Conservation (phyloP, 2,888 invertebrate genomes). For the Odontothrips loti region DNA sequence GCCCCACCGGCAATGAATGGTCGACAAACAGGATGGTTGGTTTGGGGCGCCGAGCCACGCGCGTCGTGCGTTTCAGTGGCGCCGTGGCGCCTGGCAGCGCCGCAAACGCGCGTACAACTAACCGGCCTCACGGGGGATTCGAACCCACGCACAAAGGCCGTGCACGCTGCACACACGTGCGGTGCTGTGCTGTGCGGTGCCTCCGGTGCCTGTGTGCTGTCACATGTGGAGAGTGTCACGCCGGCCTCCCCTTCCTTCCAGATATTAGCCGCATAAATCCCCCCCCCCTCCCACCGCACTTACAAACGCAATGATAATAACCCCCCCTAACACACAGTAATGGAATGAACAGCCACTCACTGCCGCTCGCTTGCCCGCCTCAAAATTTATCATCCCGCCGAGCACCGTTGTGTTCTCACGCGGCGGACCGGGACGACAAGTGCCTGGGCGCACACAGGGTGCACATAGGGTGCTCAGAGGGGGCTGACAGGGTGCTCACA, state of each 20-base stretch:
- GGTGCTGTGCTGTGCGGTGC: no score
- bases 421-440: no score
- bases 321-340: not conserved
- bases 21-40: not conserved
- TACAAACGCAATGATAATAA: not conserved
- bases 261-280: not conserved
- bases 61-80: no score
- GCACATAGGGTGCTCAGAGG: no score
- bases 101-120: not conserved
- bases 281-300: not conserved
- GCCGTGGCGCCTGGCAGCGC: not conserved
- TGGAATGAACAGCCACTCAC: not conserved
- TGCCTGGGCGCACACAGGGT: no score
- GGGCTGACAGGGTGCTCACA: no score
- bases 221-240: not conserved
- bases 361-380: no score
- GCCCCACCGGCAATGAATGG: constrained; percentile 1
- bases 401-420: no score
- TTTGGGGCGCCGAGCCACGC: not conserved
- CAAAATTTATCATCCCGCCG: not conserved
- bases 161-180: no score
- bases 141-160: no score
- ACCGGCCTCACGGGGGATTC: not conserved
- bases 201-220: not conserved
- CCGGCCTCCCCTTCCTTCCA: not conserved